Percentiles rank a stretch among this genome's conserved stretches.
These are phyloP conservation scores for Limonius californicus DNA, from an alignment of 1,140 invertebrate genomes.

Conservation along the genomic window DNA sequence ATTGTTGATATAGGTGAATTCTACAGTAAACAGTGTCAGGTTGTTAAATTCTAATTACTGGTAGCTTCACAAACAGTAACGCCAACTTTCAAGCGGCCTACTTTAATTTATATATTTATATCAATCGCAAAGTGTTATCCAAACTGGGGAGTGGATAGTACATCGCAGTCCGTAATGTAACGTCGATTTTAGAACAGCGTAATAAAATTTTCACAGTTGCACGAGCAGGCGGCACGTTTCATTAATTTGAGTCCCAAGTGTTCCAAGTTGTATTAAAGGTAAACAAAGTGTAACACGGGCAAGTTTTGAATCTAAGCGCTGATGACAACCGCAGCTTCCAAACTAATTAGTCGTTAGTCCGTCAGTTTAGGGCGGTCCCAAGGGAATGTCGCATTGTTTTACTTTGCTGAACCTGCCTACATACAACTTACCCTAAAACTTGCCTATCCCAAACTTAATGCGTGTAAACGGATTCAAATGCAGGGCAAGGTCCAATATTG, in stretches of 20 bases:
- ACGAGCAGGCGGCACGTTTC: neutral
- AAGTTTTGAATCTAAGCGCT: constrained; percentile 15
- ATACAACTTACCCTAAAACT: constrained; percentile 1
- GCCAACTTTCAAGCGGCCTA: too few species aligned
- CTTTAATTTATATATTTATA: neutral
- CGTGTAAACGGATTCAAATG: constrained; percentile 13
- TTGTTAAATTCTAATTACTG: too few species aligned
- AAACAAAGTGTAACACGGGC: constrained; percentile 10
- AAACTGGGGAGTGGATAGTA: too few species aligned
- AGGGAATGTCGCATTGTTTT: constrained; percentile 10
- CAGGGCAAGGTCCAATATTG: constrained; percentile 6
- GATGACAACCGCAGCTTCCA: constrained; percentile 17
- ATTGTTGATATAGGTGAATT: too few species aligned
- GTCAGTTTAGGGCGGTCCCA: constrained; percentile 15
- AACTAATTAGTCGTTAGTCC: constrained; percentile 19
- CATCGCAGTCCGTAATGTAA: too few species aligned
- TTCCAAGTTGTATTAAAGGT: constrained; percentile 4
- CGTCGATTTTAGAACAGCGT: neutral
- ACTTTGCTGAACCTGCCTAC: constrained; percentile 2
- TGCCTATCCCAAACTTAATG: constrained; percentile 2
- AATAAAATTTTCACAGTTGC: constrained; percentile 5
- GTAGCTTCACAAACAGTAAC: too few species aligned
- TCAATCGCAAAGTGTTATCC: neutral
- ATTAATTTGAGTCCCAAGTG: constrained; percentile 1
- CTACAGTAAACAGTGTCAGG: too few species aligned